phyloP scores from a whole-genome alignment of 2,113 vertebrate genomes.

The Ellobius talpinus region DNA sequence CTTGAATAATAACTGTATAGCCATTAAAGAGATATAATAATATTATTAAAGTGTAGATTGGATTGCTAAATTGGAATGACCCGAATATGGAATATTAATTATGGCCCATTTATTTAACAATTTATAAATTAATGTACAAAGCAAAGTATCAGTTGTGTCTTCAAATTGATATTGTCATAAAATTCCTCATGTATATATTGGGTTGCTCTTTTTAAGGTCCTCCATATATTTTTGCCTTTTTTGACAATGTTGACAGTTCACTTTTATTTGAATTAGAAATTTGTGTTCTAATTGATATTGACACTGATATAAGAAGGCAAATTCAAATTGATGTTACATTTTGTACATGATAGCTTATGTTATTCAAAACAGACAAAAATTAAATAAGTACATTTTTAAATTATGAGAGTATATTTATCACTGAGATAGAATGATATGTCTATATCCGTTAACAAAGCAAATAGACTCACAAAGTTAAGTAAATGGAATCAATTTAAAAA shows the following conservation, averaged over 20 bases:
- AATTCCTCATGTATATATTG: neutral
- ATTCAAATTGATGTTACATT: neutral
- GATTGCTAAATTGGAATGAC: neutral
- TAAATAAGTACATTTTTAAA: neutral
- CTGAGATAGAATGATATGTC: neutral
- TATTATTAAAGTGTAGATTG: neutral
- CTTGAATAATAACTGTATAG: neutral
- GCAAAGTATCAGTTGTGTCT: neutral
- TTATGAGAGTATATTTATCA: neutral
- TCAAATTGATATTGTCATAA: neutral
- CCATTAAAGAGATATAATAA: no score
- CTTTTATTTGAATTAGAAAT: neutral
- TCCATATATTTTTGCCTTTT: neutral
- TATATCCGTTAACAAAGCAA: neutral
- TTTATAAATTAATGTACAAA: neutral
- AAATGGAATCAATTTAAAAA: neutral
- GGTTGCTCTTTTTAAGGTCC: neutral
- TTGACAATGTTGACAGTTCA: neutral
- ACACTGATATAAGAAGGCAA: neutral
- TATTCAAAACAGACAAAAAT: neutral
- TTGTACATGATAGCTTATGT: neutral
- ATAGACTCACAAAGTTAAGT: neutral
- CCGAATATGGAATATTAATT: neutral
- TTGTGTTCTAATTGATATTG: neutral
- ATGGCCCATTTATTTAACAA: neutral